Percentiles rank a stretch among this genome's conserved stretches.
These are phyloP conservation scores for Pterocles burchelli DNA, from an alignment of 2,113 vertebrate species.

Conservation along the genomic window DNA sequence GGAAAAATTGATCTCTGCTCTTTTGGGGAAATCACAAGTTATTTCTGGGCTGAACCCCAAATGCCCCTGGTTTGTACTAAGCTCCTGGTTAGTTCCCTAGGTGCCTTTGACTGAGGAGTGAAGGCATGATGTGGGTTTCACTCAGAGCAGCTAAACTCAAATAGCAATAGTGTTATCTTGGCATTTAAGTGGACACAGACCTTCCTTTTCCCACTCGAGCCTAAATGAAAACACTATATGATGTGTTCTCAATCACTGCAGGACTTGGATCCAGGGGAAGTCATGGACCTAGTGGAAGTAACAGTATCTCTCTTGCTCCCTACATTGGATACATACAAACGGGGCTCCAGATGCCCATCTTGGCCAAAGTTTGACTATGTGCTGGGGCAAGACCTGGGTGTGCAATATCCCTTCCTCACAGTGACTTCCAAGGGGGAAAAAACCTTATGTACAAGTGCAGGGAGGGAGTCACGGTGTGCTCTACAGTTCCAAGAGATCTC, in stretches of 20 bases:
- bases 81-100: neutral
- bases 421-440: neutral
- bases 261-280: neutral
- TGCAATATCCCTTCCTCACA: neutral
- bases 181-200: neutral
- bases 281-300: neutral
- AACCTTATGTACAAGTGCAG: fast-evolving
- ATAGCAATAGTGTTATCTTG: neutral
- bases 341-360: neutral
- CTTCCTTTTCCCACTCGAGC: neutral
- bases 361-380: neutral
- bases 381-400: neutral
- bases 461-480: neutral
- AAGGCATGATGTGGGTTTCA: neutral
- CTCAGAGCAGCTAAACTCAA: neutral
- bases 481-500: neutral
- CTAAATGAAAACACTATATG: neutral
- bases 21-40: neutral
- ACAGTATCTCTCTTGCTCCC: neutral
- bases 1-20: neutral
- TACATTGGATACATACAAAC: fast-evolving
- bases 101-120: neutral
- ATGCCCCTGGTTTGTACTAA: neutral
- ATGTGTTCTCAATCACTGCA: neutral
- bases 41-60: neutral